These are phyloP conservation scores for Tenebrio molitor DNA, from an alignment of 1,140 invertebrate genomes.

Conservation along the genomic window DNA sequence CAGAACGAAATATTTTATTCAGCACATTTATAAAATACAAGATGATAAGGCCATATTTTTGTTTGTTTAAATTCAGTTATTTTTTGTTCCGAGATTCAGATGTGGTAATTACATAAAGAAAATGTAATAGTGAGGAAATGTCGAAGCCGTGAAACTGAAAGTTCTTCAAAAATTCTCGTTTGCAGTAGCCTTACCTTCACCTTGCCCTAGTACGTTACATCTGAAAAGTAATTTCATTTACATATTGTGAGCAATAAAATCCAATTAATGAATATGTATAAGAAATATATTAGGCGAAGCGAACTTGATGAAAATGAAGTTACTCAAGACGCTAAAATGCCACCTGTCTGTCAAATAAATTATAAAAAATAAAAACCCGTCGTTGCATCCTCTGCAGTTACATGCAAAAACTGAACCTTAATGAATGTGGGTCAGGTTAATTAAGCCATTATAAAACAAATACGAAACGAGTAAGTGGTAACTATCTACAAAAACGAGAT, in stretches of 20 bases:
- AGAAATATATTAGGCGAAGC: slow-evolving; percentile 18
- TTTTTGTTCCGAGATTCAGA: too few relatives aligned
- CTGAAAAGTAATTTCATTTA: slow-evolving; percentile 15
- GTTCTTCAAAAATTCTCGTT: too few relatives aligned
- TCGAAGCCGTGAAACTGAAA: too few relatives aligned
- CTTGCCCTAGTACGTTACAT: background rate
- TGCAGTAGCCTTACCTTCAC: background rate
- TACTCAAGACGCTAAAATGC: slow-evolving; percentile 7
- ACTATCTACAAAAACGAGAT: background rate
- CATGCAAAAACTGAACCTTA: slow-evolving; percentile 14
- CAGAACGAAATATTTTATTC: too few relatives aligned
- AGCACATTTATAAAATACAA: too few relatives aligned
- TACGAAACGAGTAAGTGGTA: background rate
- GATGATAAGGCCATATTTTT: too few relatives aligned
- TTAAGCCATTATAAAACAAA: slow-evolving; percentile 18
- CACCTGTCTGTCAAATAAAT: slow-evolving; percentile 36
- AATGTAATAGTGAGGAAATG: too few relatives aligned
- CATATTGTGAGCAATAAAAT: slow-evolving; percentile 28
- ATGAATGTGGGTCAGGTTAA: slow-evolving; percentile 31
- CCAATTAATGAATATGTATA: slow-evolving; percentile 35
- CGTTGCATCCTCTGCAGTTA: slow-evolving; percentile 25
- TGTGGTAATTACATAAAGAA: too few relatives aligned
- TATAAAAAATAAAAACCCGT: slow-evolving; percentile 21
- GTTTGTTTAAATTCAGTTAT: too few relatives aligned
- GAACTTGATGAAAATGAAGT: slow-evolving; percentile 35